Percentiles rank a stretch among this genome's conserved stretches.
These are phyloP conservation scores for Cyphomyrus plagiostoma DNA, from an alignment of 2,113 vertebrate genomes.

Conservation along the genomic window DNA sequence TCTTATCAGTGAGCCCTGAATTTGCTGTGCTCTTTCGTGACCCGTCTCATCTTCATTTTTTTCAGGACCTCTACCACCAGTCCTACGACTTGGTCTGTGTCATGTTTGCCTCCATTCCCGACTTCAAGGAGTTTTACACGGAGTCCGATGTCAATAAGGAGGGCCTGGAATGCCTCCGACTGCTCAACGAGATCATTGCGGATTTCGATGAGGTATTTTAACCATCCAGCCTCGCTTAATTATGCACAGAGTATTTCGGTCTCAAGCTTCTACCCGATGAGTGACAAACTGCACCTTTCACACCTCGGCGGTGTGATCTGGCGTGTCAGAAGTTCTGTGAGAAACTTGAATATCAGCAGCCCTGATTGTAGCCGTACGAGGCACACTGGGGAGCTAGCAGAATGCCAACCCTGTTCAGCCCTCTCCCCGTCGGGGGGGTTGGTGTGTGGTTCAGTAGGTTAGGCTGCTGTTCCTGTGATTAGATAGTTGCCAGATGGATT, in stretches of 20 bases:
- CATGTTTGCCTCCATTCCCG: conserved; percentile 96
- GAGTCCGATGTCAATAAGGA: conserved; percentile 98
- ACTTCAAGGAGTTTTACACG: conserved; percentile 98
- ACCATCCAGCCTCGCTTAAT: background rate
- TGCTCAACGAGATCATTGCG: conserved; percentile 93
- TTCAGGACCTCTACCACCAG: conserved; percentile 91
- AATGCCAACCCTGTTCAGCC: background rate
- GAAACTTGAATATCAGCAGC: background rate
- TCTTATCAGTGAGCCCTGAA: background rate
- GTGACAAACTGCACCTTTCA: background rate
- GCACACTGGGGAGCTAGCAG: background rate
- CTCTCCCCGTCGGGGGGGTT: background rate
- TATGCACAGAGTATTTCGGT: background rate
- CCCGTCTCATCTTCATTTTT: conserved; percentile 23
- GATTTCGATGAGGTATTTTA: conserved; percentile 91
- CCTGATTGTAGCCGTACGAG: background rate
- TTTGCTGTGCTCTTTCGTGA: background rate
- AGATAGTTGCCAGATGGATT: background rate
- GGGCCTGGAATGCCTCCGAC: conserved; percentile 88
- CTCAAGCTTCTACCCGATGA: background rate
- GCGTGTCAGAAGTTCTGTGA: background rate
- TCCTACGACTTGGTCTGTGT: conserved; percentile 95
- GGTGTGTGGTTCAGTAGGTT: background rate
- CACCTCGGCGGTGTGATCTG: background rate
- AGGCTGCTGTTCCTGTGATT: background rate